Base-by-base conservation (phyloP, 2,888 invertebrate species). In the Cactoblastis cactorum region DNA sequence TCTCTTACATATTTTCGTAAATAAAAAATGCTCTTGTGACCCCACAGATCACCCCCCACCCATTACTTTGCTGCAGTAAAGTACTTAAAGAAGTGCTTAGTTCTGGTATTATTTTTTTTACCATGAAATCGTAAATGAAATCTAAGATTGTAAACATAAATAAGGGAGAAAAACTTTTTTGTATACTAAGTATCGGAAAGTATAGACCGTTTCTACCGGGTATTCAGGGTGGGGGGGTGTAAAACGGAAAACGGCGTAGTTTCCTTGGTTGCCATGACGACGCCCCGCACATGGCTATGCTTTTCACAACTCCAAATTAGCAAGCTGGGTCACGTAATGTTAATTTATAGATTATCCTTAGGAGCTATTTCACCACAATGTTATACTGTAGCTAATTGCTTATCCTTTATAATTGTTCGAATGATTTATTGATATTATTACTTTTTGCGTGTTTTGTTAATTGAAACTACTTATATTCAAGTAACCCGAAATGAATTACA, bases 241-340 rank as follows among this genome's bases (percentile, higher is more conserved):
- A 48, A 47, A 45, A 43, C 68, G 68, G 73, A 67, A 71, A 83
- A 84, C 73, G 79, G 75, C 81, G 86, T 79, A 85, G 80, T 84
- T 85, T 85, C 80, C 80, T 71, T 68, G 51, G 87, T 89, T 83
- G 72, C 76, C 74, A 86, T 87, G 75, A 74, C 73, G 75, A 89
- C 87, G 72, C 84, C 85, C 83, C 73, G 82, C 82, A 81, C 78
- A 75, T 80, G 80, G 73, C 63, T 62, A 52, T 61, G 65, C 67
- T 74, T 28, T 75, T 73, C 60, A 67, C 71, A 74, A 69, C 66
- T 71, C 61, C 60, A 72, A 80, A 79, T 83, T 78, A 77, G 76
- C 71, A 68, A 70, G 69, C 72, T 62, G 61, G 69, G 62, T 63
- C 61, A 68, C 64, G 64, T 66, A 59, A 66, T 63, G 65, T 66